phyloP scores from a whole-genome alignment of 2,888 invertebrate genomes.

The Nycteola revayana region DNA sequence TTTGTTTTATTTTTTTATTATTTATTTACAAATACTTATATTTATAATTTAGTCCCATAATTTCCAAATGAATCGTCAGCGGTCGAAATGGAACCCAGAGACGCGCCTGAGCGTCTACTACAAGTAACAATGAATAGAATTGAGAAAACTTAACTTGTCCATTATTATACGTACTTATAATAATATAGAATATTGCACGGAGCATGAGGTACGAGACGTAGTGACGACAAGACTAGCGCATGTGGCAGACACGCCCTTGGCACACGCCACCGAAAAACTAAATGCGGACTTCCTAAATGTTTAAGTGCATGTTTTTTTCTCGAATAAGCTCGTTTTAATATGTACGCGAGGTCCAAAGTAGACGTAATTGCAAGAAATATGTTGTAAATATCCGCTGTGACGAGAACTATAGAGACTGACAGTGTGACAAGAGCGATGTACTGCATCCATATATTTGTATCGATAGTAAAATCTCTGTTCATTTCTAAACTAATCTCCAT shows the following conservation, averaged over 20 bases:
- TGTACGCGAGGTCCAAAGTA: no score
- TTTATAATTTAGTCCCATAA: conserved; percentile 78
- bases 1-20: conserved; percentile 54
- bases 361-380: no score
- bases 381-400: no score
- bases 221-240: conserved; percentile 26
- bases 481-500: conserved; percentile 10
- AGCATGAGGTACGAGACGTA: conserved; percentile 30
- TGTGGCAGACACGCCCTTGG: conserved; percentile 11
- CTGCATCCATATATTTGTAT: no score
- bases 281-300: no score
- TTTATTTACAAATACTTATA: conserved; percentile 78
- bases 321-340: no score
- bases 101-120: conserved; percentile 10
- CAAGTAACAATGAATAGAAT: conserved; percentile 60
- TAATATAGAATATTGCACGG: conserved; percentile 30
- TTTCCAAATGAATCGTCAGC: conserved; percentile 65
- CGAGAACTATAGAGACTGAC: no score
- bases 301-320: no score
- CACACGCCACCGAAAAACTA: background rate
- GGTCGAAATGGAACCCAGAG: conserved; percentile 42
- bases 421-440: no score
- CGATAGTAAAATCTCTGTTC: no score
- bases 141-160: conserved; percentile 63
- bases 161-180: conserved; percentile 26